Evolutionary conservation across 2,113 vertebrate species (phyloP).

Genomic region (Nestor notabilis): DNA sequence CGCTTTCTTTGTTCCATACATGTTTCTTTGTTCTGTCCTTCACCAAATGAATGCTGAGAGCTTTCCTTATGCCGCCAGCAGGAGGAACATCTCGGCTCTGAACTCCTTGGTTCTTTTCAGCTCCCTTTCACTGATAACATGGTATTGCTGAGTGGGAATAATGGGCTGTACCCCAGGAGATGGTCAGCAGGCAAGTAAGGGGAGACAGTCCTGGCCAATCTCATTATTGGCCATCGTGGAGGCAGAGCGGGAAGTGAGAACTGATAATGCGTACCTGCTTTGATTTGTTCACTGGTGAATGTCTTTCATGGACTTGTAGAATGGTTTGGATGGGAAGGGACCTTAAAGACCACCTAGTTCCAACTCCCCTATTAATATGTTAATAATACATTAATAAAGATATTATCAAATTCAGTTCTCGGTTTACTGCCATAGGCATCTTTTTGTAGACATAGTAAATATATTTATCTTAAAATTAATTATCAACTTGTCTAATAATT

Average conservation of each 20-base stretch:
- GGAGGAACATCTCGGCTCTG: background rate
- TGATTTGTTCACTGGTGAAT: background rate
- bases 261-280: background rate
- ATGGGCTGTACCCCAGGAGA: background rate
- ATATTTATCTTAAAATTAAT: background rate
- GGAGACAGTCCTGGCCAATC: background rate
- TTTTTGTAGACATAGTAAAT: background rate
- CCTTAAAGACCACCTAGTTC: background rate
- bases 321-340: background rate
- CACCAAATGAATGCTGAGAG: background rate
- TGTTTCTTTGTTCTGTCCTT: background rate
- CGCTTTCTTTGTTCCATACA: background rate
- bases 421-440: background rate
- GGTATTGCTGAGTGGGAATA: background rate
- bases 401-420: background rate
- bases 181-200: background rate
- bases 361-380: background rate
- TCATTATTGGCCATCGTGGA: accelerated
- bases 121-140: background rate
- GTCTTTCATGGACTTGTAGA: background rate
- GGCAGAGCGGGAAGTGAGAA: background rate
- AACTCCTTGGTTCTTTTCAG: background rate
- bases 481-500: background rate
- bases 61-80: background rate
- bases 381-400: background rate